phyloP scores from a whole-genome alignment of 2,888 invertebrate genomes.

The Tetragnatha montana region DNA sequence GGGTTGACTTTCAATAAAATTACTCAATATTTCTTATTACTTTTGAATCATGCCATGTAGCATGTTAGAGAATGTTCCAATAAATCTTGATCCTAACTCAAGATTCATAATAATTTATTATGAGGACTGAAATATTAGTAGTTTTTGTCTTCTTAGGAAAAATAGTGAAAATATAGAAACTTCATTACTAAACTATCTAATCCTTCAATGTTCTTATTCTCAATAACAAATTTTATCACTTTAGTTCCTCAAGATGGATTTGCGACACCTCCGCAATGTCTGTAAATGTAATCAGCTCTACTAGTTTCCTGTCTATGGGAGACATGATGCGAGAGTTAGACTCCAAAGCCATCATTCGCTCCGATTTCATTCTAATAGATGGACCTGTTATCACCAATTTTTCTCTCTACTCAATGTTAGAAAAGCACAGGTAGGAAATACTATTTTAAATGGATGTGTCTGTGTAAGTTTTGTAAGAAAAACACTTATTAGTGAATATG shows the following conservation, averaged over 20 bases:
- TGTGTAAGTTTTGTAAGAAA: not conserved
- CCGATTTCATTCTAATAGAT: slow-evolving; percentile 90
- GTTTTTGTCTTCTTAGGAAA: too few species aligned
- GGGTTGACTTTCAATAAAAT: too few species aligned
- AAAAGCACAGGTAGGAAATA: slow-evolving; percentile 85
- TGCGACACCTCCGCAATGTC: slow-evolving; percentile 78
- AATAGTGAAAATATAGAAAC: too few species aligned
- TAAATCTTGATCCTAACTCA: too few species aligned
- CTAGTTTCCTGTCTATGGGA: slow-evolving; percentile 91
- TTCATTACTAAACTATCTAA: too few species aligned
- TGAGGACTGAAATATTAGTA: too few species aligned
- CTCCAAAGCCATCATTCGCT: slow-evolving; percentile 88
- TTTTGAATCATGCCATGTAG: too few species aligned
- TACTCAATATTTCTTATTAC: too few species aligned
- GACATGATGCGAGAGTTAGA: slow-evolving; percentile 97
- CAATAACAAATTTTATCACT: slow-evolving; percentile 11
- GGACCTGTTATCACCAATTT: slow-evolving; percentile 88
- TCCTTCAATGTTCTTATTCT: too few species aligned
- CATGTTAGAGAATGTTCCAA: too few species aligned
- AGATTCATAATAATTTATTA: too few species aligned
- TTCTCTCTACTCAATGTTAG: slow-evolving; percentile 79
- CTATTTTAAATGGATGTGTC: not conserved
- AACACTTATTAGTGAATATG: not conserved
- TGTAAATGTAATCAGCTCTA: slow-evolving; percentile 86
- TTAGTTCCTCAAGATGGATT: slow-evolving; percentile 76